These are phyloP conservation scores for Magallana nippona DNA, from an alignment of 2,888 invertebrate genomes.

Conservation along the genomic window DNA sequence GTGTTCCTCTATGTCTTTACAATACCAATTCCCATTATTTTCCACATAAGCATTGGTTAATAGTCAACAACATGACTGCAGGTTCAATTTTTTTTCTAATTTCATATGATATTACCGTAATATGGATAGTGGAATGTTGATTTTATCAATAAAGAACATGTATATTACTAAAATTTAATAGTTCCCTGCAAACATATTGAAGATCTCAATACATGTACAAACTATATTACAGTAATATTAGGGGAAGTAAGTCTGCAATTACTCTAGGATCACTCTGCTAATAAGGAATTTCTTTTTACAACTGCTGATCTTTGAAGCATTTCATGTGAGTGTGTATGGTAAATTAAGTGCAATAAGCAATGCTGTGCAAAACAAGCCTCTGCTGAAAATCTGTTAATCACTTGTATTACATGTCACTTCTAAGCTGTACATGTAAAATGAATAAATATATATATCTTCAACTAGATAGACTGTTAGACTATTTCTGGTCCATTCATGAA, in stretches of 20 bases:
- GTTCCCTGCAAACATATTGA: too few relatives aligned
- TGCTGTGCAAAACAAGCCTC: conserved; percentile 19
- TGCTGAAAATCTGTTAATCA: not conserved
- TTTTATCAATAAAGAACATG: too few relatives aligned
- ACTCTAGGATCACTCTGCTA: too few relatives aligned
- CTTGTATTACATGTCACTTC: too few relatives aligned
- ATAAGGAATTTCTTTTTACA: not conserved
- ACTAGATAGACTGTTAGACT: too few relatives aligned
- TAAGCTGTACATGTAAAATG: too few relatives aligned
- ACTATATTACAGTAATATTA: not conserved
- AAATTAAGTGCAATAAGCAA: not conserved
- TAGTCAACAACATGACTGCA: conserved; percentile 3
- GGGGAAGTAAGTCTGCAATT: too few relatives aligned
- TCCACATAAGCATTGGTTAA: not conserved
- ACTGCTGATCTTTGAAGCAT: not conserved
- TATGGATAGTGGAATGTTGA: too few relatives aligned
- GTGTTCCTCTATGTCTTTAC: not conserved
- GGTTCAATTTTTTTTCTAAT: not conserved
- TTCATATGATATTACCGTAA: too few relatives aligned
- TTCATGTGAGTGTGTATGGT: not conserved
- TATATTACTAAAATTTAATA: too few relatives aligned
- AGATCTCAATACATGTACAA: not conserved
- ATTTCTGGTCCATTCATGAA: too few relatives aligned
- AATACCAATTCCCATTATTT: not conserved
- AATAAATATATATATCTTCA: too few relatives aligned